Conservation (phyloP, 2,888 invertebrate genomes). For the Pristionchus entomophagus region DNA sequence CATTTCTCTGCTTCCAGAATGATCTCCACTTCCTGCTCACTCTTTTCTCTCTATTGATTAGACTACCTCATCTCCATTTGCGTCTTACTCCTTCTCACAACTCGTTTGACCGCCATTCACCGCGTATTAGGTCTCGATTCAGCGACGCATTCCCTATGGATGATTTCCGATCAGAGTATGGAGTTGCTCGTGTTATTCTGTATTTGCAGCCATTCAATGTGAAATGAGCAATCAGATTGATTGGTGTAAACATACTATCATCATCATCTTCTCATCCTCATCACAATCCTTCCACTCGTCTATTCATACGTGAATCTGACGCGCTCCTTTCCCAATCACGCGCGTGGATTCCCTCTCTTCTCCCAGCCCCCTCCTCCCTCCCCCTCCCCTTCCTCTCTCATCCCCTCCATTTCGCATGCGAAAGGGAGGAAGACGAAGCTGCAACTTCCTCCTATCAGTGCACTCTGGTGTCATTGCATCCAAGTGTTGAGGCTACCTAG, state of each 20-base stretch:
- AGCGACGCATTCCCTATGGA: not conserved
- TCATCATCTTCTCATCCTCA: not conserved
- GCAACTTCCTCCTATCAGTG: not conserved
- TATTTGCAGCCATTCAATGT: not conserved
- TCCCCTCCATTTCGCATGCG: constrained; percentile 26
- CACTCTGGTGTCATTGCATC: no score
- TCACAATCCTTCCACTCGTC: constrained; percentile 10
- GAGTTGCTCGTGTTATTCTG: not conserved
- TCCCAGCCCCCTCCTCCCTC: constrained; percentile 10
- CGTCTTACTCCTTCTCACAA: constrained; percentile 14
- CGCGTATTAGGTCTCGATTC: not conserved
- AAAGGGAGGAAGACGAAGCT: not conserved
- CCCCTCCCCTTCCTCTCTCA: constrained; percentile 7
- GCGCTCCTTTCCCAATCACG: constrained; percentile 25
- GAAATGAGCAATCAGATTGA: no score
- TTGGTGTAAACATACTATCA: not conserved
- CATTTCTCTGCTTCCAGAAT: no score
- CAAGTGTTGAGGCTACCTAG: no score
- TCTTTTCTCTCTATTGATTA: no score
- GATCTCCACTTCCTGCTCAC: no score
- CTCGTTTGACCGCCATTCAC: not conserved
- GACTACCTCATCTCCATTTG: not conserved
- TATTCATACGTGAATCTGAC: constrained; percentile 20
- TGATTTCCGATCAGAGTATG: constrained; percentile 6
- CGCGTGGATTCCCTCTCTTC: no score